Percentiles rank a stretch among this genome's conserved stretches.
Conservation (phyloP, 2,888 invertebrate genomes). For the Drosophila ustulata region DNA sequence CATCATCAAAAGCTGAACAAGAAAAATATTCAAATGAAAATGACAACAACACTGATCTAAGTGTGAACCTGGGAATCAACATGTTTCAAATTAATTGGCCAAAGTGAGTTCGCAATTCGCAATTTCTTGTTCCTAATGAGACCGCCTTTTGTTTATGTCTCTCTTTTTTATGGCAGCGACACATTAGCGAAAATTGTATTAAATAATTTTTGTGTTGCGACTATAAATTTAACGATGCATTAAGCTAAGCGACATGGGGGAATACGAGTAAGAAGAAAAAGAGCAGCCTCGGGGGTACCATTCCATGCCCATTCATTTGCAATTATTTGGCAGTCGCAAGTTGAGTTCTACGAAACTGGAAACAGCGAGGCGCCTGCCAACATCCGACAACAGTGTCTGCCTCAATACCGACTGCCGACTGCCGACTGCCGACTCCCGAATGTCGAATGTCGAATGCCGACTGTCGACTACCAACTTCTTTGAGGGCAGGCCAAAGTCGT, state of each 20-base stretch:
- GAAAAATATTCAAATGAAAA: background rate
- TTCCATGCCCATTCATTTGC: constrained; percentile 74
- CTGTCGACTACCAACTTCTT: constrained; percentile 1
- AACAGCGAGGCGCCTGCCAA: constrained; percentile 72
- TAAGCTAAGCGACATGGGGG: constrained; percentile 37
- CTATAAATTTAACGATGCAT: constrained; percentile 80
- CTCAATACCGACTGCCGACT: background rate
- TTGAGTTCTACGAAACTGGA: constrained; percentile 70
- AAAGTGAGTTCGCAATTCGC: constrained; percentile 12
- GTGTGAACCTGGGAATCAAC: constrained; percentile 12
- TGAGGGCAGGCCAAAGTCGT: constrained; percentile 47
- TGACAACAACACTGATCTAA: background rate
- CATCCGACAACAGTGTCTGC: constrained; percentile 52
- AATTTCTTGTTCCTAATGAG: constrained; percentile 37
- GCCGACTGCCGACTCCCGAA: background rate
- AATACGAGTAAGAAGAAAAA: background rate
- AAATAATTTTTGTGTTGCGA: constrained; percentile 64
- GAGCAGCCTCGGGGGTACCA: constrained; percentile 9
- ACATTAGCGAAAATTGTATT: constrained; percentile 72
- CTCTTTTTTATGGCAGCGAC: constrained; percentile 55
- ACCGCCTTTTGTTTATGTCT: constrained; percentile 33
- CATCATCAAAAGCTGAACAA: constrained; percentile 22
- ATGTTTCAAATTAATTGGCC: constrained; percentile 12
- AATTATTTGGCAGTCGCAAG: constrained; percentile 79
- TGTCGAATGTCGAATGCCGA: background rate